These are phyloP conservation scores for Myrmophylax atrothorax DNA, from an alignment of 2,113 vertebrate species.

Conservation along the genomic window DNA sequence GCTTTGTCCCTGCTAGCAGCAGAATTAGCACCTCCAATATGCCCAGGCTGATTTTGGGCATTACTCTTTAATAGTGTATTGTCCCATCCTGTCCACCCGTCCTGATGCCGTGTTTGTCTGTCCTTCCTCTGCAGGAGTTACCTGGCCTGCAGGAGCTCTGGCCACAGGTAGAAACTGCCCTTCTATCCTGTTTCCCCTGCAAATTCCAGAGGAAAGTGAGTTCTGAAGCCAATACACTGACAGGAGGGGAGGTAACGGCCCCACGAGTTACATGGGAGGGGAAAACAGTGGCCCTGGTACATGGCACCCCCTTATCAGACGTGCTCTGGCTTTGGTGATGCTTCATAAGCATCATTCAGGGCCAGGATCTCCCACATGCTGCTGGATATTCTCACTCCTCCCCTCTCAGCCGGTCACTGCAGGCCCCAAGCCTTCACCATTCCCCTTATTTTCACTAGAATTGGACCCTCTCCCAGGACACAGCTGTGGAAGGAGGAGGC, in stretches of 20 bases:
- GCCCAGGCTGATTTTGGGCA: background rate
- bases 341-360: background rate
- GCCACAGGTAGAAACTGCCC: background rate
- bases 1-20: background rate
- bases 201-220: background rate
- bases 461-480: fast-evolving
- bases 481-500: background rate
- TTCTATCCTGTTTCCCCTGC: background rate
- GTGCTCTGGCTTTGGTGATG: background rate
- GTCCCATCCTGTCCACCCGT: background rate
- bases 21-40: background rate
- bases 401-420: background rate
- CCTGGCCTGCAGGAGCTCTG: fast-evolving
- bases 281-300: background rate
- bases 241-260: fast-evolving
- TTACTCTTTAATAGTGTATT: fast-evolving
- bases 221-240: background rate
- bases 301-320: fast-evolving
- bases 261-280: fast-evolving
- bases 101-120: fast-evolving
- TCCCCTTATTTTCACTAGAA: background rate
- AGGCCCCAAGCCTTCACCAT: background rate
- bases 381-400: background rate
- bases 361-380: background rate
- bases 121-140: background rate